A percentile compares a stretch with the other conserved stretches of the same genome.
Evolutionary conservation across 2,888 invertebrate genomes (phyloP).

Genomic region (Dichetophora obliterata): DNA sequence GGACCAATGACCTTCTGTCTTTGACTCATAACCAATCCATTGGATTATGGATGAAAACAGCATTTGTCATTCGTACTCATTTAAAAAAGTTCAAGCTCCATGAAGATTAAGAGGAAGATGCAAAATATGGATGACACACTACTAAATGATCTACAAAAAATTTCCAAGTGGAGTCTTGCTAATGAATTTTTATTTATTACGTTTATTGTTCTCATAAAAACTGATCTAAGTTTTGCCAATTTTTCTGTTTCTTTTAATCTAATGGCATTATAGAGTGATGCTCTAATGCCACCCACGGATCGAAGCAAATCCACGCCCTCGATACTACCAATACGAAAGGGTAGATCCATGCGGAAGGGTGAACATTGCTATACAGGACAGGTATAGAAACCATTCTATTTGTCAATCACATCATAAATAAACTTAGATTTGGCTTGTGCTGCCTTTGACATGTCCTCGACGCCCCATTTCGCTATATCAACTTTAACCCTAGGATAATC

Average conservation of each 20-base stretch:
- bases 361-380: constrained; percentile 79
- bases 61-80: too few species aligned
- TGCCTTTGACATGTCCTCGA: constrained; percentile 82
- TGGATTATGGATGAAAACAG: too few species aligned
- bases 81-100: too few species aligned
- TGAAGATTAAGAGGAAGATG: too few species aligned
- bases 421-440: constrained; percentile 80
- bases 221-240: constrained; percentile 84
- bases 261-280: constrained; percentile 95
- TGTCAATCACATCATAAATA: constrained; percentile 85
- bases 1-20: too few species aligned
- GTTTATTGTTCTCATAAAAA: constrained; percentile 76
- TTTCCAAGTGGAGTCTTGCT: too few species aligned
- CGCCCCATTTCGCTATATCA: constrained; percentile 91
- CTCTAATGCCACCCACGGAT: constrained; percentile 95
- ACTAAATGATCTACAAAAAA: too few species aligned
- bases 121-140: too few species aligned
- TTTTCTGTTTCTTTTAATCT: constrained; percentile 82
- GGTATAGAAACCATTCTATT: constrained; percentile 88
- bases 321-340: constrained; percentile 83
- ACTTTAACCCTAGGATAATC: too few species aligned
- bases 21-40: too few species aligned
- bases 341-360: constrained; percentile 92
- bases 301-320: constrained; percentile 83
- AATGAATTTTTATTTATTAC: constrained; percentile 50